Evolutionary conservation across 2,888 invertebrate species (phyloP), one percentile per base, ranked within the genome.

Genomic region (Andricus quercusramuli): DNA sequence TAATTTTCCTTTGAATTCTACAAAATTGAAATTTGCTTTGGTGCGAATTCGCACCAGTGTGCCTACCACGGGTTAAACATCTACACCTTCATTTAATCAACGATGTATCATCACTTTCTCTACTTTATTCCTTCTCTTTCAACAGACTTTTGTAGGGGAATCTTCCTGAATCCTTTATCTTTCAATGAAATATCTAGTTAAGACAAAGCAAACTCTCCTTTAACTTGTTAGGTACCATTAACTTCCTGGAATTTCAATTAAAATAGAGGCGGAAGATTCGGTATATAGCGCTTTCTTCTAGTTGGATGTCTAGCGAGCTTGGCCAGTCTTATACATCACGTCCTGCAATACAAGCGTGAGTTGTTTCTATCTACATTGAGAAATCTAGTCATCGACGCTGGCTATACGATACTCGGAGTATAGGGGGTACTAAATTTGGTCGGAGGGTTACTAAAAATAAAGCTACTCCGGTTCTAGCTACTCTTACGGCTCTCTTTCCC

Each of bases 351-450:
- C 15, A 62, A 62, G 62, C 51, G 17, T 20, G n/a, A 76, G 67
- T 51, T 62, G 76, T 82, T 74, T 76, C 79, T 77, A 32, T 76
- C 79, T 77, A 32, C 66, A 77, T 44, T 82, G 80, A 78, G 84
- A 83, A 82, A 82, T 76, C 84, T 87, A 86, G 86, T 86, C 82
- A 85, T 85, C 86, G 85, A 78, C 84, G 83, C 84, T 77, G 85
- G 92, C 90, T 85, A 92, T 90, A 90, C 91, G 92, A 92, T 92
- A 91, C 91, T 87, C 89, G 87, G 85, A 87, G 85, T 86, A 85
- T 88, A 84, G 86, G 79, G 86, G 90, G 89, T 88, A 92, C 92
- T 92, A 92, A 92, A 92, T 92, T 92, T 92, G 92, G 92, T 92
- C 89, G 86, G 90, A 89, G 89, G 86, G 84, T 83, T 81, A 86